A percentile compares a stretch with the other conserved stretches of the same genome.
phyloP scores from a whole-genome alignment of 2,797 vertebrate genomes.

The Gymnocypris eckloni region DNA sequence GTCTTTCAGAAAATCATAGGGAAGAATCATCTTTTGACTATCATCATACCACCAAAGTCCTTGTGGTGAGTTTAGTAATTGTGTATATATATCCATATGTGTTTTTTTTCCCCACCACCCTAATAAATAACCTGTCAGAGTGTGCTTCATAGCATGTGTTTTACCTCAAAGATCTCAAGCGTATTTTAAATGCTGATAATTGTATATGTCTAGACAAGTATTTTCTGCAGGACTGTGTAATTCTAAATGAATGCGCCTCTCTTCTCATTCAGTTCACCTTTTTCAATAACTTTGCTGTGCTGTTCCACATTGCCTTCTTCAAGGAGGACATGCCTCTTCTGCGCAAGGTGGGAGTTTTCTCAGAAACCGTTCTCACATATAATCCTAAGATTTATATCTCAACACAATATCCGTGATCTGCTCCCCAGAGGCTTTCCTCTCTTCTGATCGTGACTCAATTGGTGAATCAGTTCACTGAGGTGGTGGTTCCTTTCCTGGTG shows the following conservation, averaged over 20 bases:
- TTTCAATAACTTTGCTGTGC: conserved; percentile 84
- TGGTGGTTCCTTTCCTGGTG: conserved; percentile 79
- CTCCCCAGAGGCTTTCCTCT: conserved; percentile 78
- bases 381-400: neutral
- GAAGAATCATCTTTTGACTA: conserved; percentile 80
- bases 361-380: neutral
- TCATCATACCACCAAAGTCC: conserved; percentile 81
- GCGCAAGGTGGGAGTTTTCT: conserved; percentile 74
- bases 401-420: neutral
- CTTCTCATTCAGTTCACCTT: conserved; percentile 79
- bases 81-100: neutral
- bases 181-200: conserved; percentile 9
- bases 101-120: neutral
- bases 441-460: conserved; percentile 80
- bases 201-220: neutral
- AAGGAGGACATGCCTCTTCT: conserved; percentile 82
- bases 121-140: neutral
- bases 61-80: conserved; percentile 76
- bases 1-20: conserved; percentile 81
- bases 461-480: conserved; percentile 82
- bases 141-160: neutral
- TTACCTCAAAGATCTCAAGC: neutral
- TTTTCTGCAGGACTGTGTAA: neutral
- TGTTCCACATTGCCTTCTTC: conserved; percentile 86
- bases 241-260: neutral